Evolutionary conservation across 2,888 invertebrate species (phyloP).

Genomic region (Drosophila neotestacea): DNA sequence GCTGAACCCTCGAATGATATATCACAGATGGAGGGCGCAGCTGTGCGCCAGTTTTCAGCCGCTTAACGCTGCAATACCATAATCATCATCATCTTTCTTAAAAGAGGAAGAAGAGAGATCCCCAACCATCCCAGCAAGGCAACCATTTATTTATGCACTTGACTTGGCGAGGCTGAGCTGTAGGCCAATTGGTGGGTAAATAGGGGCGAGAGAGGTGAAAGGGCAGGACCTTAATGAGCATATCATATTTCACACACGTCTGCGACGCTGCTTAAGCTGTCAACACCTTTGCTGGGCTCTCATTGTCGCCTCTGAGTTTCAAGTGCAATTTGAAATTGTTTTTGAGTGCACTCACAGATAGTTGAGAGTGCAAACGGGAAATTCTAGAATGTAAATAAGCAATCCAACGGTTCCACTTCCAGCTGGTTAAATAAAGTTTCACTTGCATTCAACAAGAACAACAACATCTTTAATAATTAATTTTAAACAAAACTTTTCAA

Average conservation of each 20-base stretch:
- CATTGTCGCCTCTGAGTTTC: conserved; percentile 30
- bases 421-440: conserved; percentile 11
- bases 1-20: conserved; percentile 39
- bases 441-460: conserved; percentile 9
- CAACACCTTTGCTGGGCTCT: conserved; percentile 36
- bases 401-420: neutral
- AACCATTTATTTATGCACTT: conserved; percentile 75
- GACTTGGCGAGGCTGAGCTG: conserved; percentile 50
- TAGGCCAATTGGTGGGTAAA: conserved; percentile 28
- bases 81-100: conserved; percentile 43
- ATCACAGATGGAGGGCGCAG: conserved; percentile 50
- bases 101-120: conserved; percentile 15
- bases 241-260: conserved; percentile 71
- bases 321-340: conserved; percentile 55
- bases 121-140: conserved; percentile 21
- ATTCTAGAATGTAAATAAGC: conserved; percentile 2
- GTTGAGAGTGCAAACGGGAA: conserved; percentile 8
- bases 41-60: conserved; percentile 63
- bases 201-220: conserved; percentile 14
- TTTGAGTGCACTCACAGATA: conserved; percentile 49
- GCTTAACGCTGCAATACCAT: conserved; percentile 63
- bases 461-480: conserved; percentile 26
- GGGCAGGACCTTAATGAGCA: conserved; percentile 62
- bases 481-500: conserved; percentile 33
- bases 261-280: conserved; percentile 57